Evolutionary conservation across 2,797 vertebrate genomes (phyloP).

Genomic region (Champsocephalus gunnari): DNA sequence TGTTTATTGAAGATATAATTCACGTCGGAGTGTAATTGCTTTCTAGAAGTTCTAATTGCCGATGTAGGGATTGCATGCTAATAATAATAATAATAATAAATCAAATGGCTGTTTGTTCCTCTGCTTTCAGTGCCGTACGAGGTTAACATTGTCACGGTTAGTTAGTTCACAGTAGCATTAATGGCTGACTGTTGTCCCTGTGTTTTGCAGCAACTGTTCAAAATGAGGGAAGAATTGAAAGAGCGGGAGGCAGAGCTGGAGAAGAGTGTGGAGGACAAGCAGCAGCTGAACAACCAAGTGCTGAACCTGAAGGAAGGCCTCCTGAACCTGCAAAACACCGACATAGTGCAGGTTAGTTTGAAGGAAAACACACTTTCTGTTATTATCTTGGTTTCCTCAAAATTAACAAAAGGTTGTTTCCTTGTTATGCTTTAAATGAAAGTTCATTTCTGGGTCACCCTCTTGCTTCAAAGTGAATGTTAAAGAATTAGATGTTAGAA

Average conservation of each 20-base stretch:
- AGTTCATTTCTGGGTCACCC: constrained; percentile 37
- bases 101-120: constrained; percentile 41
- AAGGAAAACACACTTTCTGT: neutral
- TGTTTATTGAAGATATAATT: constrained; percentile 35
- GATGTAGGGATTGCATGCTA: constrained; percentile 26
- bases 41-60: constrained; percentile 36
- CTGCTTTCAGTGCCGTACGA: constrained; percentile 19
- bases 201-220: constrained; percentile 90
- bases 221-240: constrained; percentile 93
- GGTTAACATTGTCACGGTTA: constrained; percentile 21
- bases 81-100: constrained; percentile 40
- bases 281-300: constrained; percentile 89
- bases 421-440: neutral
- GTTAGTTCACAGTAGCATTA: constrained; percentile 35
- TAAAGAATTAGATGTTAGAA: constrained; percentile 5
- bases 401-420: neutral
- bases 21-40: constrained; percentile 23
- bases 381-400: neutral
- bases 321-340: constrained; percentile 75
- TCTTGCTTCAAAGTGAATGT: constrained; percentile 36
- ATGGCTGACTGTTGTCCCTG: constrained; percentile 10
- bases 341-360: constrained; percentile 73
- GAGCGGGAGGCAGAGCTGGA: constrained; percentile 91
- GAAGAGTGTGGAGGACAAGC: constrained; percentile 91
- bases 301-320: constrained; percentile 92